These are phyloP conservation scores for Cerceris rybyensis DNA, from an alignment of 2,888 invertebrate genomes.

Conservation along the genomic window DNA sequence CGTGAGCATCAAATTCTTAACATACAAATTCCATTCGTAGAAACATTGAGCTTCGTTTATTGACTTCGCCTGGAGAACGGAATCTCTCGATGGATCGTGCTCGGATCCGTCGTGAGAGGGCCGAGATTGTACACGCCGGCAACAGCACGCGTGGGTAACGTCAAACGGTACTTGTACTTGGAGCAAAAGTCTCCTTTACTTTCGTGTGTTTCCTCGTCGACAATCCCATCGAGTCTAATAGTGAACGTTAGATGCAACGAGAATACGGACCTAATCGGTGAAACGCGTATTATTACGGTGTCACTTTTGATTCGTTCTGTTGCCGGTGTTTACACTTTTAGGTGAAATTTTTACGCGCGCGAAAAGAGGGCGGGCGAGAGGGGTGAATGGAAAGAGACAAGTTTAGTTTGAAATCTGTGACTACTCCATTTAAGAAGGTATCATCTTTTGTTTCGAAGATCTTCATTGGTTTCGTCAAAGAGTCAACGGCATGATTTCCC, in stretches of 20 bases:
- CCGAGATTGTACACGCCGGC: conserved; percentile 46
- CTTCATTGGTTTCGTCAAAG: conserved; percentile 26
- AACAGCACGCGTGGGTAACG: conserved; percentile 55
- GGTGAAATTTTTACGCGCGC: conserved; percentile 45
- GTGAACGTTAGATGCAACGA: neutral
- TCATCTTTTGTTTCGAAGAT: conserved; percentile 33
- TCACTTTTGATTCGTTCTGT: conserved; percentile 33
- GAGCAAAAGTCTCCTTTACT: neutral
- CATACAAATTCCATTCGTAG: conserved; percentile 42
- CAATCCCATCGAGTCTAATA: neutral
- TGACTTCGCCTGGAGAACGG: conserved; percentile 27
- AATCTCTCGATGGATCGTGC: conserved; percentile 43
- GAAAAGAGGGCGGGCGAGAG: neutral
- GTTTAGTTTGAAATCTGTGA: conserved; percentile 7
- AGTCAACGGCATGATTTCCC: conserved; percentile 46
- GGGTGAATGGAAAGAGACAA: neutral
- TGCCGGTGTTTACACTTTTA: conserved; percentile 53
- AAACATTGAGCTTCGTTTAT: conserved; percentile 12
- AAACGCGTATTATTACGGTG: neutral
- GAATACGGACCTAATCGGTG: neutral
- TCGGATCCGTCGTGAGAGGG: conserved; percentile 34
- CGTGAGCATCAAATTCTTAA: conserved; percentile 33
- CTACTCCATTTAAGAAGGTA: conserved; percentile 7
- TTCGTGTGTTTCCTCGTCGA: neutral
- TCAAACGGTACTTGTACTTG: conserved; percentile 9